Base-by-base conservation (phyloP, 2,888 invertebrate species). In the Hyles lineata region DNA sequence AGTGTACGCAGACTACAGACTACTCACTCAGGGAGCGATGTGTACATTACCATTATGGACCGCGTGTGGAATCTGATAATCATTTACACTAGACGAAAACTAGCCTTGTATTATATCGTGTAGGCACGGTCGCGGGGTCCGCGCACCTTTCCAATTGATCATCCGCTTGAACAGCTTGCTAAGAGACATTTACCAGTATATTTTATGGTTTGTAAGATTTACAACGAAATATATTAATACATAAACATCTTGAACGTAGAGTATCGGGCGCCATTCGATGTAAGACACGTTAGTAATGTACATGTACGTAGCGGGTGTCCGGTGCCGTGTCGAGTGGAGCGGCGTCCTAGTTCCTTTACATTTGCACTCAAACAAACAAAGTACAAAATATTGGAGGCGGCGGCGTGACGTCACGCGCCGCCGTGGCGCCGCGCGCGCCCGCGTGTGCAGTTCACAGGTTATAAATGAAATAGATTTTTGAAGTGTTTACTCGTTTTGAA, bases 291-390 rank as follows among this genome's bases (percentile, higher is more conserved):
- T 59, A 58, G 59, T 63, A n/a, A 35, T 63, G 63, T n/a, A n/a
- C 2, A 43, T 21, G 43, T n/a, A n/a, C n/a, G n/a, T 21, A 43
- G 43, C 11, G 32, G 32, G 62, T 17, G 52, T 58, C 3, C 43
- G 60, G 50, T 61, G 60, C 23, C 60, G 60, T 71, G 61, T 61
- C 50, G 67, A 67, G 19, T 67, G 21, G 32, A 61, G 60, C 25
- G 23, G 19, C 69, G 79, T 77, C 76, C 77, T 78, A 80, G 80
- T 83, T 81, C 81, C 82, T 83, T 79, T 70, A 59, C 61, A 35
- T 23, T 75, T 79, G 83, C 85, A 83, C 85, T 84, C 81, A 79
- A 82, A 83, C 83, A 83, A 85, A 83, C 83, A 84, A 87, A 87
- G 87, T 87, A 80, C 80, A 80, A 79, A 80, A 72, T 78, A 73